Evolutionary conservation across 2,797 vertebrate species (phyloP).

Genomic region (Pseudochromis fuscus): DNA sequence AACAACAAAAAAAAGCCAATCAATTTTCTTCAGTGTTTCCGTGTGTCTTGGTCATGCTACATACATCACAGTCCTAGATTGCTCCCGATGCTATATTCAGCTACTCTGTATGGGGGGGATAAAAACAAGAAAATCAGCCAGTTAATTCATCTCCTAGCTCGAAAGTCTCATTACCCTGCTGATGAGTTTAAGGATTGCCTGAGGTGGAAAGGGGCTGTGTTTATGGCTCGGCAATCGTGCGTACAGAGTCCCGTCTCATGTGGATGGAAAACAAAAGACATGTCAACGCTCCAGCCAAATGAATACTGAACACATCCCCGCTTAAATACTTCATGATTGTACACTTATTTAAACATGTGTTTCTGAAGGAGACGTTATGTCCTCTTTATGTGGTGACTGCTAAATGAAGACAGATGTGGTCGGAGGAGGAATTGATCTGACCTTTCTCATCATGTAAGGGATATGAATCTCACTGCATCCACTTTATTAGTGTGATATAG

Average conservation of each 20-base stretch:
- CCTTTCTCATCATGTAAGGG: slow-evolving; percentile 75
- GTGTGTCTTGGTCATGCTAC: slow-evolving; percentile 47
- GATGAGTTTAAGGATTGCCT: slow-evolving; percentile 85
- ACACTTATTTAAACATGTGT: slow-evolving; percentile 75
- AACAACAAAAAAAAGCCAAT: slow-evolving; percentile 58
- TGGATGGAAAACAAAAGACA: slow-evolving; percentile 79
- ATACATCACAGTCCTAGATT: slow-evolving; percentile 57
- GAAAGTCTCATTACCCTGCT: slow-evolving; percentile 85
- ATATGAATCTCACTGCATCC: slow-evolving; percentile 80
- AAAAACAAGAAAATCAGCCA: slow-evolving; percentile 78
- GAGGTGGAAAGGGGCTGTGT: slow-evolving; percentile 75
- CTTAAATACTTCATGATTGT: slow-evolving; percentile 72
- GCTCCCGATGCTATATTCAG: slow-evolving; percentile 65
- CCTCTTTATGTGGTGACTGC: slow-evolving; percentile 35
- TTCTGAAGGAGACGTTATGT: slow-evolving; percentile 50
- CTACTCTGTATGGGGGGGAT: slow-evolving; percentile 56
- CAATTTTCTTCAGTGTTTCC: slow-evolving; percentile 40
- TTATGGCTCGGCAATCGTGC: slow-evolving; percentile 75
- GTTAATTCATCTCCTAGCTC: slow-evolving; percentile 87
- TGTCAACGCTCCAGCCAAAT: slow-evolving; percentile 69
- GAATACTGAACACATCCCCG: slow-evolving; percentile 61
- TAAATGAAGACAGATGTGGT: slow-evolving; percentile 81
- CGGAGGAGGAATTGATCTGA: slow-evolving; percentile 81
- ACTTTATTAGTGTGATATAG: slow-evolving; percentile 76
- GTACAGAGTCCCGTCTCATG: slow-evolving; percentile 66